Evolutionary conservation across 1,140 invertebrate genomes (phyloP).

Genomic region (Trinorchestia longiramus): DNA sequence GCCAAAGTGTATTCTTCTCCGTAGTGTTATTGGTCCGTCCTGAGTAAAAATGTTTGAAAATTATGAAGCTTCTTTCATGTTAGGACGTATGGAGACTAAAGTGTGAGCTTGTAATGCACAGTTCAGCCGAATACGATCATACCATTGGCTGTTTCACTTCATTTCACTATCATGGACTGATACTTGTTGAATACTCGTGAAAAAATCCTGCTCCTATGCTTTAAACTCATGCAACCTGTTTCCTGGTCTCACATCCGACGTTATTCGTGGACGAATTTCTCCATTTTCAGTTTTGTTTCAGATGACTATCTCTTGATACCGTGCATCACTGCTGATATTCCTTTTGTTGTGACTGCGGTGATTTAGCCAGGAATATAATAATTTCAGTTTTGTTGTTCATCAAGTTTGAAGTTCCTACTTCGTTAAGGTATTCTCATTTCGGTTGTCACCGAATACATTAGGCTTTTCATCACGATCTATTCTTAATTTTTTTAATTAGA

Average conservation of each 20-base stretch:
- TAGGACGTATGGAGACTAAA: not conserved
- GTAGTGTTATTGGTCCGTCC: not conserved
- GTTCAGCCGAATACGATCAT: not conserved
- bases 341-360: too few relatives aligned
- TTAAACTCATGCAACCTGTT: not conserved
- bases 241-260: not conserved
- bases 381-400: too few relatives aligned
- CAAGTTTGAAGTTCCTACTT: not conserved
- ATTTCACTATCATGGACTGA: not conserved
- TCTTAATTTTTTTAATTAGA: not conserved
- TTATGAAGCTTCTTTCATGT: not conserved
- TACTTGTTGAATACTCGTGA: not conserved
- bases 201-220: not conserved
- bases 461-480: not conserved
- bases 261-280: not conserved
- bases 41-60: not conserved
- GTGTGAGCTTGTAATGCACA: not conserved
- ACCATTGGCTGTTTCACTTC: not conserved
- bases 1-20: not conserved
- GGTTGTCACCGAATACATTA: not conserved
- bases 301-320: not conserved
- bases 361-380: too few relatives aligned
- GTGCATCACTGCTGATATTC: too few relatives aligned
- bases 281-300: not conserved
- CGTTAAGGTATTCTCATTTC: not conserved